A percentile compares a stretch with the other conserved stretches of the same genome.
These are phyloP conservation scores for Coturnix japonica DNA, from an alignment of 2,113 vertebrate genomes.

Conservation along the genomic window DNA sequence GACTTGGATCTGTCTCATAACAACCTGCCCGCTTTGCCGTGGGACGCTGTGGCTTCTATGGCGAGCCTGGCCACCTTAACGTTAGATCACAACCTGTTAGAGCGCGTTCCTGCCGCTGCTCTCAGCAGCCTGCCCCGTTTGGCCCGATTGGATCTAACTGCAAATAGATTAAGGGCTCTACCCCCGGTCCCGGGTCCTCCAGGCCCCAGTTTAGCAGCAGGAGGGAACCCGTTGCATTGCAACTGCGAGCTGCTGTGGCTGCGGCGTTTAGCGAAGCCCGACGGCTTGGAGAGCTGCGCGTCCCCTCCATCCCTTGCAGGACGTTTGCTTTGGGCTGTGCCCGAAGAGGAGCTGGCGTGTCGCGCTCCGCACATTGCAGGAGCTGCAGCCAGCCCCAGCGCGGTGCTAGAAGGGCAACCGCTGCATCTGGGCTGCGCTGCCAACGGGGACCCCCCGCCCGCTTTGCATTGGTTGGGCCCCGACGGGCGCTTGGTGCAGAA, in stretches of 20 bases:
- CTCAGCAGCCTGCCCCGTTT: slow-evolving; percentile 90
- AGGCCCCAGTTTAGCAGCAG: slow-evolving; percentile 80
- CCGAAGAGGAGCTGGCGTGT: slow-evolving; percentile 92
- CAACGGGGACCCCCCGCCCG: slow-evolving; percentile 87
- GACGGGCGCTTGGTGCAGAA: slow-evolving; percentile 92
- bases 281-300: slow-evolving; percentile 92
- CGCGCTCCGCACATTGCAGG: slow-evolving; percentile 89
- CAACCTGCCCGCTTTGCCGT: slow-evolving; percentile 88
- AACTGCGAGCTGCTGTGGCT: slow-evolving; percentile 95
- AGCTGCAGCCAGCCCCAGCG: slow-evolving; percentile 80
- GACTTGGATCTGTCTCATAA: slow-evolving; percentile 95
- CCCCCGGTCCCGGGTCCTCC: slow-evolving; percentile 87
- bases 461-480: slow-evolving; percentile 91
- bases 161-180: too few species aligned
- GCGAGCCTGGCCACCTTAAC: slow-evolving; percentile 91
- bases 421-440: slow-evolving; percentile 90
- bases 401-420: slow-evolving; percentile 90
- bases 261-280: slow-evolving; percentile 85
- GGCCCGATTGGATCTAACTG: slow-evolving; percentile 90
- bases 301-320: slow-evolving; percentile 91
- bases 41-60: slow-evolving; percentile 93
- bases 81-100: slow-evolving; percentile 93
- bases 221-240: slow-evolving; percentile 92
- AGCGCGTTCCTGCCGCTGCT: slow-evolving; percentile 87
- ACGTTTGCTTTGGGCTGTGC: slow-evolving; percentile 93